Base-by-base conservation (phyloP, 2,113 vertebrate species). In the Elephantulus edwardii region DNA sequence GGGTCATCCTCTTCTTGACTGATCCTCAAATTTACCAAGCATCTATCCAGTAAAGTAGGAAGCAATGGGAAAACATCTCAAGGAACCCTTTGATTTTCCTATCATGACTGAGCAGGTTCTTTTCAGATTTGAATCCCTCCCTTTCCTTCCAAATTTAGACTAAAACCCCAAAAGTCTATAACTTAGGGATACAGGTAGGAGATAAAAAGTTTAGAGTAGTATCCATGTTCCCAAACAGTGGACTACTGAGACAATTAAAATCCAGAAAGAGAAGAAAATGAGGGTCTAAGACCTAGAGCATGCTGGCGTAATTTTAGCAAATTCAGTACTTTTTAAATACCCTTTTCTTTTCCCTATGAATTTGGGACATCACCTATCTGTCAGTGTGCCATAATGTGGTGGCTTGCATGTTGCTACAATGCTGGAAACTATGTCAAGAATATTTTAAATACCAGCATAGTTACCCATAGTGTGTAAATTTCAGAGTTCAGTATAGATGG, bases 301-400 rank as follows among this genome's bases (percentile, higher is more conserved):
- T 20, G 11, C 58, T 62, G 58, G 14, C 48, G 2, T 64, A 87
- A 89, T 6, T 83, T 52, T 76, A 71, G 20, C 19, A 88, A 68
- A 46, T 90, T 75, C 10, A 75, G 68, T 42, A 14, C 52, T 91
- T 71, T 81, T 68, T 85, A 66, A 28, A 84, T 10, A 24, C 48
- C 11, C 33, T 86, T 91, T 40, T 52, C 19, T 84, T 48, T 89
- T 46, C 48, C 60, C 70, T 19, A 46, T 64, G 38, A 82, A 82
- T 79, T 54, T 91, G 44, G 87, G 74, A 42, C n/a, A n/a, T n/a
- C n/a, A 77, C 74, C 20, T 62, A 9, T n/a, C 26, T 93, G 48
- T n/a, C n/a, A n/a, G n/a, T n/a, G n/a, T n/a, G n/a, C n/a, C n/a
- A n/a, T n/a, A n/a, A n/a, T n/a, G n/a, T n/a, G n/a, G n/a, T n/a